phyloP scores from a whole-genome alignment of 1,140 invertebrate genomes.

The Atta texana region DNA sequence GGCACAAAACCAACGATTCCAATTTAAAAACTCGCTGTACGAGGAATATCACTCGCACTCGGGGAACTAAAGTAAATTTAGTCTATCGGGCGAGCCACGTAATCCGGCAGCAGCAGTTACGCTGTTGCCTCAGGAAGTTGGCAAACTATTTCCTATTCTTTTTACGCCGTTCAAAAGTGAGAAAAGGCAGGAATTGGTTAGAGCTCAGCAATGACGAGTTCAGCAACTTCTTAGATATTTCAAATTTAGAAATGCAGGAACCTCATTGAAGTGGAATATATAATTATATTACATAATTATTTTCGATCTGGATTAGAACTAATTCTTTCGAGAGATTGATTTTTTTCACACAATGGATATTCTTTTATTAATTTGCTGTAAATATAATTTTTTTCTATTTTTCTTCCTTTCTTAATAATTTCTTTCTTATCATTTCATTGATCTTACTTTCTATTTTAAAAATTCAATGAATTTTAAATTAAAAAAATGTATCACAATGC shows the following conservation, averaged over 20 bases:
- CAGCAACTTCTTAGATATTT: slow-evolving; percentile 10
- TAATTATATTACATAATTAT: slow-evolving; percentile 5
- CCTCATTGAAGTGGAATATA: neutral
- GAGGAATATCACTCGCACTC: neutral
- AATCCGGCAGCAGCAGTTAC: slow-evolving; percentile 32
- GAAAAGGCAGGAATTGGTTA: slow-evolving; percentile 45
- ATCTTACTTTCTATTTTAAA: neutral
- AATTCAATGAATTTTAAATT: neutral
- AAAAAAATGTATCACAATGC: neutral
- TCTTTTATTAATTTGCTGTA: neutral
- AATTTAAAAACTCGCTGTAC: slow-evolving; percentile 24
- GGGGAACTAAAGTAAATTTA: slow-evolving; percentile 51
- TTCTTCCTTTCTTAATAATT: neutral
- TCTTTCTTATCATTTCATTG: neutral
- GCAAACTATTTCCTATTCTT: slow-evolving; percentile 49
- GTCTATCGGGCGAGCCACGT: slow-evolving; percentile 18
- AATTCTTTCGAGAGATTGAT: neutral
- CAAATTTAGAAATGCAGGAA: slow-evolving; percentile 12
- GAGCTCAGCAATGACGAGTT: slow-evolving; percentile 1
- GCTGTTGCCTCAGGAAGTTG: slow-evolving; percentile 25
- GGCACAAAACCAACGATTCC: neutral
- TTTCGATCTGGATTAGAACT: neutral
- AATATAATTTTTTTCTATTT: neutral
- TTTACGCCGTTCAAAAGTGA: slow-evolving; percentile 44
- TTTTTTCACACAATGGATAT: too few species aligned